These are phyloP conservation scores for Gymnorhina tibicen DNA, from an alignment of 2,113 vertebrate species.

Conservation along the genomic window DNA sequence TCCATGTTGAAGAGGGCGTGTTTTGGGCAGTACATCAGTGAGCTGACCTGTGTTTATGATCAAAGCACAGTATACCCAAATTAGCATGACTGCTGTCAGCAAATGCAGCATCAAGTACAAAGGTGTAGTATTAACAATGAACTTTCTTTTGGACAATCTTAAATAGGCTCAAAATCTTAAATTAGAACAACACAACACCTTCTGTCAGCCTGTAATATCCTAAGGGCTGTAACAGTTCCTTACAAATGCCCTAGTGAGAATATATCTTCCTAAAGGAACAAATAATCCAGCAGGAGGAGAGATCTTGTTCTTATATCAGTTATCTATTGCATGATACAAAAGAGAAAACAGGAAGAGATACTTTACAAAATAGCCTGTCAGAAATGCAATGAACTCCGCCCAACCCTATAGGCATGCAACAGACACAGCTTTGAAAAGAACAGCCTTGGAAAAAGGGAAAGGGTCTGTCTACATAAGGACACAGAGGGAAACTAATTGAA, in stretches of 20 bases:
- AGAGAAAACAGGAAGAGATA: background rate
- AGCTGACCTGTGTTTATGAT: background rate
- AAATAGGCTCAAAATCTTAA: background rate
- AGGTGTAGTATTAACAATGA: background rate
- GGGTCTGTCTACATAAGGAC: background rate
- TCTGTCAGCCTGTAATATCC: background rate
- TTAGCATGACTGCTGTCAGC: background rate
- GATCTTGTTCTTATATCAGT: background rate
- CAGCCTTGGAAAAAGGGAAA: background rate
- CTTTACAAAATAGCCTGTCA: background rate
- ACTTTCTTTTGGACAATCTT: background rate
- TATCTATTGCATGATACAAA: background rate
- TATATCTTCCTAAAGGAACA: background rate
- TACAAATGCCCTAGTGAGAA: background rate
- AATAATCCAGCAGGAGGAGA: background rate
- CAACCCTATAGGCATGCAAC: rapidly evolving
- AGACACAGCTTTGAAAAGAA: background rate
- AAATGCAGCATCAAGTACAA: background rate
- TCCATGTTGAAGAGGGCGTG: background rate
- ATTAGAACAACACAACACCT: background rate
- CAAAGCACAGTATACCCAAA: background rate
- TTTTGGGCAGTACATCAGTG: background rate
- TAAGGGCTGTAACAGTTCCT: background rate
- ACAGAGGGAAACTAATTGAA: background rate
- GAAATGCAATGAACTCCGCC: background rate